A percentile compares a stretch with the other conserved stretches of the same genome.
Evolutionary conservation across 2,888 invertebrate genomes (phyloP).

Genomic region (Nymphalis c-album): DNA sequence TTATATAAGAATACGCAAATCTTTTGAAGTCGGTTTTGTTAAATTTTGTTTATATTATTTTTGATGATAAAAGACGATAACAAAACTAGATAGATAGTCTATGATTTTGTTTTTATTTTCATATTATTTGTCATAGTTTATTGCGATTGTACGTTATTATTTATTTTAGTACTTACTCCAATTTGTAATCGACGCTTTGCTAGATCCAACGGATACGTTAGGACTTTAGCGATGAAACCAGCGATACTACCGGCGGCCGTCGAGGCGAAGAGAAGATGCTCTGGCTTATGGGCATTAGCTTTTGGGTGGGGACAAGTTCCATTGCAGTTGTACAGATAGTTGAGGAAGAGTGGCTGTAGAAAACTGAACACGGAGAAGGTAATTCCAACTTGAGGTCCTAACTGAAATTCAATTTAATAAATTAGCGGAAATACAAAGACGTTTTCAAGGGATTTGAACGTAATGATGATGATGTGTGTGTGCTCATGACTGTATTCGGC

Average conservation of each 20-base stretch:
- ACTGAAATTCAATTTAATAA: constrained; percentile 48
- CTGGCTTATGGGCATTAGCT: constrained; percentile 45
- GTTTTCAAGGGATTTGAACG: no score
- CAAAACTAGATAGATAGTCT: no score
- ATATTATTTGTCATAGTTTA: neutral
- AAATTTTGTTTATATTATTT: no score
- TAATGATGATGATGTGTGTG: no score
- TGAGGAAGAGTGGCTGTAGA: constrained; percentile 54
- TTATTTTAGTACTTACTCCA: constrained; percentile 72
- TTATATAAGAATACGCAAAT: no score
- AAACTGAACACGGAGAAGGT: constrained; percentile 63
- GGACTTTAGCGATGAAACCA: constrained; percentile 88
- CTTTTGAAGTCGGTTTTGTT: no score
- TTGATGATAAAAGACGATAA: no score
- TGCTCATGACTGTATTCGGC: no score
- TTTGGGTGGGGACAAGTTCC: constrained; percentile 31
- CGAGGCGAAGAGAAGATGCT: constrained; percentile 60
- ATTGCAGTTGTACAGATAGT: constrained; percentile 40
- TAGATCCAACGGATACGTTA: constrained; percentile 93
- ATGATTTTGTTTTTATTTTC: no score
- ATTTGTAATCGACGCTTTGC: constrained; percentile 92
- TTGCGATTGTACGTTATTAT: no score
- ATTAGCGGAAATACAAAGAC: no score
- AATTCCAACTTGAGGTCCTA: constrained; percentile 68
- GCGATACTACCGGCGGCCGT: constrained; percentile 84